Base-by-base conservation (phyloP, 2,888 invertebrate species). In the Philopedon plagiatum region DNA sequence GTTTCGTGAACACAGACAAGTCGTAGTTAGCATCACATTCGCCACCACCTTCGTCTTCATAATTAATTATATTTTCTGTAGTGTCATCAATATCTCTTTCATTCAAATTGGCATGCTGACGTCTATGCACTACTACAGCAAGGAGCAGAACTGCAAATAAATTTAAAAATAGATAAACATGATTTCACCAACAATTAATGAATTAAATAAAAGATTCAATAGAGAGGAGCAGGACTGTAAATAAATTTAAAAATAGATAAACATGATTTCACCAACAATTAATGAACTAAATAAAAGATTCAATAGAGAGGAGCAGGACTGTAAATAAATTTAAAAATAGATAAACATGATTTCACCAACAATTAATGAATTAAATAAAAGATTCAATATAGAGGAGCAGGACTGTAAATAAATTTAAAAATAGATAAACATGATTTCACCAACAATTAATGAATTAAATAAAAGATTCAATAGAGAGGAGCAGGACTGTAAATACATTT, bases 11-110 rank as follows among this genome's bases (percentile, higher is more conserved):
- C 2, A 95, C 94, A 74, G 93, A 93, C 70, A 97, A 89, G 83
- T 97, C 96, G 85, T 95, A 97, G 1, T 94, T 94, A 0, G 97
- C 95, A 83, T 99, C 99, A 0, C 96, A 96, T 85, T 99, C 97
- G 83, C 99, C 99, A 83, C 98, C 98, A 13, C 99, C 99, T 85
- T 99, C 99, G 81, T 99, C 98, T 82, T 97, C 96, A 82, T 99
- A 99, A 79, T 96, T 96, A 79, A 99, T 96, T 74, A 99, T 97
- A 80, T 97, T 99, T 85, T 99, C 99, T 71, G 98, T 89, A 32
- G 98, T 97, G 82, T 99, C 98, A 81, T 99, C 98, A 77, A 97
- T 92, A 80, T 98, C 96, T 82, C 96, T 96, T 82, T 94, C 94
- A 44, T 94, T 93, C 87, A 95, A 92, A 67, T 94, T 94, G 80